Evolutionary conservation across 2,797 vertebrate species (phyloP).

Genomic region (Rhadinocentrus ornatus): DNA sequence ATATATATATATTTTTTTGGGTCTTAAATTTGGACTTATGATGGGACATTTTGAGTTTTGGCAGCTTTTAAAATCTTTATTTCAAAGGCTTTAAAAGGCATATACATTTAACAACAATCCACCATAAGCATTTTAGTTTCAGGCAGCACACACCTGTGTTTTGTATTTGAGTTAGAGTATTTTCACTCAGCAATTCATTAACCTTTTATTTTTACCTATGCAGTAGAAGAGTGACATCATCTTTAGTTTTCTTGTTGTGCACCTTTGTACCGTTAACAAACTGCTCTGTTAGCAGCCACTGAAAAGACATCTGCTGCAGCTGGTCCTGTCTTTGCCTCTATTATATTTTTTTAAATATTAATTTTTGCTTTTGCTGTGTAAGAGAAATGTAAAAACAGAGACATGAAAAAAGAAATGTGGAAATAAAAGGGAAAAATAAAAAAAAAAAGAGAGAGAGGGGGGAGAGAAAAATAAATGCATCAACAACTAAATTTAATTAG

Average conservation of each 20-base stretch:
- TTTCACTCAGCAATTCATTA: not conserved
- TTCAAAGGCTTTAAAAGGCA: no score
- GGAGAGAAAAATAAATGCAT: no score
- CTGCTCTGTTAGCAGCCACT: not conserved
- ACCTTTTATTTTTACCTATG: not conserved
- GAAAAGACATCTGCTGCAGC: not conserved
- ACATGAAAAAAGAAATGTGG: no score
- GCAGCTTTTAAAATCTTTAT: not conserved
- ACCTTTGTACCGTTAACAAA: not conserved
- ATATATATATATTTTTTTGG: no score
- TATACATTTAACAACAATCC: not conserved
- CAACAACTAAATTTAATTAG: no score
- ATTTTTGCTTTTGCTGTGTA: no score
- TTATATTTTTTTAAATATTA: not conserved
- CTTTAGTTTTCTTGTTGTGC: not conserved
- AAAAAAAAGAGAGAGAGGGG: no score
- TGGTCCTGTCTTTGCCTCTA: not conserved
- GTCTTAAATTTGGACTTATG: conserved; percentile 4
- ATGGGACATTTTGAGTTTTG: conserved; percentile 9
- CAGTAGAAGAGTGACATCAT: not conserved
- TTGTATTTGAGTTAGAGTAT: not conserved
- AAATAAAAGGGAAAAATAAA: no score
- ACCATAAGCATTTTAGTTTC: not conserved
- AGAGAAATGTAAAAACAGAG: no score
- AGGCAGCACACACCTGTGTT: not conserved